Evolutionary conservation across 2,888 invertebrate genomes (phyloP).

Genomic region (Clunio marinus): DNA sequence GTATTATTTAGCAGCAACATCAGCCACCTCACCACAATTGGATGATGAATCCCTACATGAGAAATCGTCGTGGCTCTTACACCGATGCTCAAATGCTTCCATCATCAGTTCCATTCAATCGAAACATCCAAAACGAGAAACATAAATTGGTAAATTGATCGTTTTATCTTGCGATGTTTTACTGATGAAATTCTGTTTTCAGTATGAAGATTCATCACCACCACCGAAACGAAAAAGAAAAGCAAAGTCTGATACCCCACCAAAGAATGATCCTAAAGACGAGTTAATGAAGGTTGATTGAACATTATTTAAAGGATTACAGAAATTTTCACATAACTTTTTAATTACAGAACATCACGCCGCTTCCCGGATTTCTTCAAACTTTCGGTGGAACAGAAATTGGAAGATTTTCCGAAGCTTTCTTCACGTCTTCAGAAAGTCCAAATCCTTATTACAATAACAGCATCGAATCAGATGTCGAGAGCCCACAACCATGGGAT

Average conservation of each 20-base stretch:
- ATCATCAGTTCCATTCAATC: slow-evolving; percentile 9
- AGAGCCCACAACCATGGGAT: slow-evolving; percentile 44
- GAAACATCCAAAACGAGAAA: slow-evolving; percentile 11
- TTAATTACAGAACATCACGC: slow-evolving; percentile 50
- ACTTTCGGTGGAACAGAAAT: slow-evolving; percentile 83
- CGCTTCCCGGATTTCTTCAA: slow-evolving; percentile 77
- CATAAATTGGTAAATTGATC: slow-evolving; percentile 16
- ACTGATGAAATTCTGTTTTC: background rate
- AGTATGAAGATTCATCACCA: slow-evolving; percentile 27
- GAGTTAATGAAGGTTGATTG: slow-evolving; percentile 30
- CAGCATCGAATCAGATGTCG: slow-evolving; percentile 43
- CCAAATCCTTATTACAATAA: slow-evolving; percentile 43
- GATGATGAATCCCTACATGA: slow-evolving; percentile 27
- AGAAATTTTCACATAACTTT: background rate
- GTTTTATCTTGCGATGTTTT: background rate
- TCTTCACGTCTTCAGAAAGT: slow-evolving; percentile 49
- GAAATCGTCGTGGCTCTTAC: slow-evolving; percentile 19
- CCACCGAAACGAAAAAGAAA: slow-evolving; percentile 33
- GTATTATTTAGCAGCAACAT: slow-evolving; percentile 13
- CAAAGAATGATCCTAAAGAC: slow-evolving; percentile 4
- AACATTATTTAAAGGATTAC: background rate
- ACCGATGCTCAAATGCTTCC: slow-evolving; percentile 25
- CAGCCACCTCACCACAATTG: slow-evolving; percentile 23
- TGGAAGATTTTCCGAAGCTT: slow-evolving; percentile 74
- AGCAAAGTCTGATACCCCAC: slow-evolving; percentile 13